Evolutionary conservation across 1,140 invertebrate species (phyloP), one percentile per base, ranked within the genome.

Genomic region (Episyrphus balteatus): DNA sequence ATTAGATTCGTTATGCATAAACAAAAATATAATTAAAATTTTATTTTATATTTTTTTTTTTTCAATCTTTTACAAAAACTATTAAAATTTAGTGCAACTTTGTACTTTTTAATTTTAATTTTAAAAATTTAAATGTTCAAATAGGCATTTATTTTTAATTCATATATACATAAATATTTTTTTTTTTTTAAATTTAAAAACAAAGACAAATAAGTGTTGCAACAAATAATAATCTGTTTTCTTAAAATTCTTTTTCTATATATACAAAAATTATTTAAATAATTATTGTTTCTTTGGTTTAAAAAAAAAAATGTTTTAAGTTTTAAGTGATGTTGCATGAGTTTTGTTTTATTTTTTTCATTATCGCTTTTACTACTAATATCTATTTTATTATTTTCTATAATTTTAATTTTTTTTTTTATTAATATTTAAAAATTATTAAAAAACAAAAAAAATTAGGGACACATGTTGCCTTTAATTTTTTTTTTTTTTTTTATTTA

Each of bases 261-360:
- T 32, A 19, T n/a, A n/a, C 32, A 40, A 41, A 33, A 37, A 37
- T 15, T 42, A 61, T 51, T 58, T 58, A 51, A 53, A 55, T 53
- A 52, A 58, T 46, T 45, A 56, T 55, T 49, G 56, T 53, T 57
- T 61, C n/a, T n/a, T n/a, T n/a, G n/a, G n/a, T n/a, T n/a, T n/a
- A n/a, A n/a, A n/a, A n/a, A 48, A 50, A 52, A 42, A 54, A 48
- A 36, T 58, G 51, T 52, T 57, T 59, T 55, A 61, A 62, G 57
- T 62, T 57, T 62, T 48, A 59, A 60, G 55, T 62, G 50, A 61
- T 62, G 58, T 65, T 66, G 62, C 62, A 66, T 66, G 62, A 66
- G 62, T 66, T 65, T 66, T 62, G 61, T 66, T 55, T 66, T 66
- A 48, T 50, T 59, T 62, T 65, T 63, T 65, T 65, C 61, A 61